Evolutionary conservation across 2,797 vertebrate species (phyloP).

Genomic region (Enteromius viviparus): DNA sequence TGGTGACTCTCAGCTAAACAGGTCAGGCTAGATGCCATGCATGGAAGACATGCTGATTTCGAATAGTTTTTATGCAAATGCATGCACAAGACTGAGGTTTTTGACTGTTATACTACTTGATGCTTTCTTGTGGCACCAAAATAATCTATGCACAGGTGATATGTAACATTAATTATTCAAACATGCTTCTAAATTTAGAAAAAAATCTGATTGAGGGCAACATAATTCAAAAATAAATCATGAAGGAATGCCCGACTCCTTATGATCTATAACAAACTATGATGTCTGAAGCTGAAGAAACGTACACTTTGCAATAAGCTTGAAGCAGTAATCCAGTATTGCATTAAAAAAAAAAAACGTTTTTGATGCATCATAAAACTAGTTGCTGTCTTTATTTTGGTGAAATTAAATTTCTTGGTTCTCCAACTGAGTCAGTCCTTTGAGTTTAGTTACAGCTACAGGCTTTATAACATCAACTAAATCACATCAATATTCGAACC

Average conservation of each 20-base stretch:
- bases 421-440: neutral
- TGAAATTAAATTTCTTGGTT: constrained; percentile 4
- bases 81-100: neutral
- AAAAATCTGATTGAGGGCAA: too few species aligned
- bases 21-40: neutral
- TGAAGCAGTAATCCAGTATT: neutral
- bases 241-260: neutral
- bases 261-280: neutral
- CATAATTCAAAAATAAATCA: neutral
- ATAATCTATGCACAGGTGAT: neutral
- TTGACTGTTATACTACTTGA: neutral
- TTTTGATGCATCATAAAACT: neutral
- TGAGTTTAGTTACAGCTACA: constrained; percentile 1
- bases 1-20: neutral
- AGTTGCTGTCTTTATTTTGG: neutral
- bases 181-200: too few species aligned
- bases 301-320: neutral
- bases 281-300: neutral
- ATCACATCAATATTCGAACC: constrained; percentile 24
- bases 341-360: neutral
- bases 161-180: neutral
- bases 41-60: neutral
- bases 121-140: neutral
- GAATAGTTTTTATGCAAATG: neutral
- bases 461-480: constrained; percentile 11